These are phyloP conservation scores for Lamellibrachia satsuma DNA, from an alignment of 2,888 invertebrate genomes.

Conservation along the genomic window DNA sequence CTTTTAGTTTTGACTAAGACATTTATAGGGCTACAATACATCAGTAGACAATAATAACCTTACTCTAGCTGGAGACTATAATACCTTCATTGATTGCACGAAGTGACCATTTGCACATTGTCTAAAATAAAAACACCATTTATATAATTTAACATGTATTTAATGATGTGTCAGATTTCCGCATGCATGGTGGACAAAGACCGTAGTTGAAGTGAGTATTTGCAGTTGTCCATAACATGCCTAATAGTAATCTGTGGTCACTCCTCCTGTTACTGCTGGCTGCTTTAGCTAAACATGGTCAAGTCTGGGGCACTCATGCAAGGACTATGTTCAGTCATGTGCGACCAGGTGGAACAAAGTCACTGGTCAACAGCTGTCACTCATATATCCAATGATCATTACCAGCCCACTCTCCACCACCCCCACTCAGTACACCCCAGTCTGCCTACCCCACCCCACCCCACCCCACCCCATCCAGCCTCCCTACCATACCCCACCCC, in stretches of 20 bases:
- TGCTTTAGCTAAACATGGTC: background rate
- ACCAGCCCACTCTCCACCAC: background rate
- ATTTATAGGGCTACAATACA: background rate
- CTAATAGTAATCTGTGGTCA: slow-evolving; percentile 7
- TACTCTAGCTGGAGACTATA: background rate
- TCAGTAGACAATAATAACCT: background rate
- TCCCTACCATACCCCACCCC: background rate
- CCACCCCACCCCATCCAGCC: background rate
- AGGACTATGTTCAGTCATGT: background rate
- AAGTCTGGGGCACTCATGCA: background rate
- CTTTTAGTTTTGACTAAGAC: too few species aligned
- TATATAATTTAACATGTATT: background rate
- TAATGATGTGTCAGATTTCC: background rate
- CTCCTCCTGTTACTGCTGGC: background rate
- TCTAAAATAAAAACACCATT: background rate
- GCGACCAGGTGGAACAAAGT: background rate
- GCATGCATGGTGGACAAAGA: background rate
- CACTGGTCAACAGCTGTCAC: slow-evolving; percentile 13
- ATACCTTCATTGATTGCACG: background rate
- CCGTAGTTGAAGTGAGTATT: background rate
- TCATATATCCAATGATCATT: slow-evolving; percentile 8
- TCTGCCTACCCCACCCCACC: background rate
- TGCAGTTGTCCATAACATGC: background rate
- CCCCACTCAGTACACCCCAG: background rate
- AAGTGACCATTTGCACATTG: background rate